phyloP scores from a whole-genome alignment of 2,113 vertebrate genomes.

The Anarrhichthys ocellatus region DNA sequence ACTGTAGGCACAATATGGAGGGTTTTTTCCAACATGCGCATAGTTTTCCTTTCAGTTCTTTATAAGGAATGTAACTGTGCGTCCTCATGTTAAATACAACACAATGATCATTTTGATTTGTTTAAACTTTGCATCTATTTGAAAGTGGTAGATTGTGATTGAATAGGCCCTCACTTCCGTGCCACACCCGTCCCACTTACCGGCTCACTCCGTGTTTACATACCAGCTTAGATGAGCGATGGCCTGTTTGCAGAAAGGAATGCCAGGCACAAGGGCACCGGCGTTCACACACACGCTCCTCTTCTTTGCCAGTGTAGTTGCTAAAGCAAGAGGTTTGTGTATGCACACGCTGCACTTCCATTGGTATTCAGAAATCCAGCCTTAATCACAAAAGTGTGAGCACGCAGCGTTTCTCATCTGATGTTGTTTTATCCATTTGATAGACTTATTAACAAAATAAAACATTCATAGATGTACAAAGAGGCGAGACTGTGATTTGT shows the following conservation, averaged over 20 bases:
- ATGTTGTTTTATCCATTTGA: constrained; percentile 51
- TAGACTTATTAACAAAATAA: constrained; percentile 65
- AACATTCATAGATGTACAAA: constrained; percentile 54
- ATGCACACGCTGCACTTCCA: background rate
- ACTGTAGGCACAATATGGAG: constrained; percentile 2
- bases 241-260: constrained; percentile 66
- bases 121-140: background rate
- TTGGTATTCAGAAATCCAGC: constrained; percentile 39
- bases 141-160: constrained; percentile 36
- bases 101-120: background rate
- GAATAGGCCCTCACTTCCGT: constrained; percentile 31
- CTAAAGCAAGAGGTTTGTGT: constrained; percentile 33
- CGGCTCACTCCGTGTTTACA: constrained; percentile 71
- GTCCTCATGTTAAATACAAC: background rate
- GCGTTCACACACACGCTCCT: constrained; percentile 28
- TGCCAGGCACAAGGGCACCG: constrained; percentile 63
- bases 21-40: background rate
- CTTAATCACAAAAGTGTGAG: constrained; percentile 35
- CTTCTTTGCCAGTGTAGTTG: constrained; percentile 25
- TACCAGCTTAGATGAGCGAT: constrained; percentile 71
- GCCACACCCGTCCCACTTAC: constrained; percentile 64
- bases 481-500: constrained; percentile 56
- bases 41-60: background rate
- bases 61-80: background rate
- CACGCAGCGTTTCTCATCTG: constrained; percentile 47